Base-by-base conservation (phyloP, 2,797 vertebrate genomes). In the Crenuchus spilurus region DNA sequence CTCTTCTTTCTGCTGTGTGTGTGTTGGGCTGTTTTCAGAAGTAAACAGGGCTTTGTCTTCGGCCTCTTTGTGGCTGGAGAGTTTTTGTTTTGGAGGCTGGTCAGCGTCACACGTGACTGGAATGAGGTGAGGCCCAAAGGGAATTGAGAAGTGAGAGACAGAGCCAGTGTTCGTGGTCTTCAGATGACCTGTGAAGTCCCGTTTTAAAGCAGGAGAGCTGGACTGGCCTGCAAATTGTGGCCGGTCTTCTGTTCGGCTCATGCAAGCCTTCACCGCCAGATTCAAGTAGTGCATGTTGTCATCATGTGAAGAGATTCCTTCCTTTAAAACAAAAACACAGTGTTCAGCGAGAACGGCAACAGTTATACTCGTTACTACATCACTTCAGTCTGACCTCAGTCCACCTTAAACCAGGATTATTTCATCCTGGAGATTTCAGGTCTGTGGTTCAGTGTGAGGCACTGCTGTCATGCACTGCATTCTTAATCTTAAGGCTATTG, bases 201-300 rank as follows among this genome's bases (percentile, higher is more conserved):
- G 85, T 70, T 92, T 94, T 55, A 72, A 80, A 46, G n/a, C 54
- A 7, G 74, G 64, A 42, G 77, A 22, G 18, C 16, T 42, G 5
- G 4, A 0, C 10, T 77, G 51, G 4, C 33, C 51, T 63, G 57
- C 9, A 13, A 20, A 37, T 35, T 26, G 18, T 1, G 10, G 6
- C 3, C 1, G 1, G 33, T 30, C 26, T 35, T 71, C 54, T 39
- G 16, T 4, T 7, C 2, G 37, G 7, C 26, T 28, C 61, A 88
- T 67, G 55, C 88, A 93, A 0, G 91, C 90, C 74, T 77, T 84
- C 61, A 97, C 74, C 0, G 98, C 95, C 81, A 93, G 84, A 84
- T 94, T 97, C 82, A 99, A 74, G 75, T 94, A 95, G 74, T 77
- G 87, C 84, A 97, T 93, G 85, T 98, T 98, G 70, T 94, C 90